Evolutionary conservation across 2,113 vertebrate species (phyloP).

Genomic region (Pollachius pollachius): DNA sequence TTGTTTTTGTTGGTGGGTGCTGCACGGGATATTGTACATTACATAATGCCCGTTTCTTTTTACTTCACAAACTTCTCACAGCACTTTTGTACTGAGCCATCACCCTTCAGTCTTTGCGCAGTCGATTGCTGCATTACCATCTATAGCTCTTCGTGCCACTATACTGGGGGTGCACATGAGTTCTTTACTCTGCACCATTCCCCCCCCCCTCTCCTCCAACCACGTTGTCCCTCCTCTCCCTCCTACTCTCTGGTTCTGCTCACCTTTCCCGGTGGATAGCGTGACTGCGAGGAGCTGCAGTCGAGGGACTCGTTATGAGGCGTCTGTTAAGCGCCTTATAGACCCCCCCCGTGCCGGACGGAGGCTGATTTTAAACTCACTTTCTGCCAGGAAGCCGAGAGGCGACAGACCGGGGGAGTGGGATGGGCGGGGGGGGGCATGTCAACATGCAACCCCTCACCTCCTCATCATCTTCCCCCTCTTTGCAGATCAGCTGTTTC

Average conservation of each 20-base stretch:
- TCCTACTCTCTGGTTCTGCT: neutral
- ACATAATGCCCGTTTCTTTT: no score
- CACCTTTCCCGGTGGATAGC: neutral
- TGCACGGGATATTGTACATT: neutral
- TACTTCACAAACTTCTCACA: no score
- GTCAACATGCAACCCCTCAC: neutral
- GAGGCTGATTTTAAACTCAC: constrained; percentile 41
- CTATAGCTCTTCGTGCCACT: neutral
- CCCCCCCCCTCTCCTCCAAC: neutral
- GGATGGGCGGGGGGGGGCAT: neutral
- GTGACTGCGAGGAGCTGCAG: neutral
- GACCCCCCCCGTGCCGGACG: constrained; percentile 15
- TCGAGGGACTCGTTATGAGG: constrained; percentile 23
- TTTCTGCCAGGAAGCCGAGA: constrained; percentile 23
- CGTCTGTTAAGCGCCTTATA: constrained; percentile 33
- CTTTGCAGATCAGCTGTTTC: constrained; percentile 39
- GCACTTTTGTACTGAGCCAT: no score
- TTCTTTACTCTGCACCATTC: neutral
- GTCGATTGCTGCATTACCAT: no score
- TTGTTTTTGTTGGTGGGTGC: neutral
- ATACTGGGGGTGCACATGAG: neutral
- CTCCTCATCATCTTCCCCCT: neutral
- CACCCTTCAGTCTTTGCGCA: no score
- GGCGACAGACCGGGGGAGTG: neutral
- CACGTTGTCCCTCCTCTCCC: neutral